Evolutionary conservation across 2,113 vertebrate genomes (phyloP).

Genomic region (Pseudopipra pipra): DNA sequence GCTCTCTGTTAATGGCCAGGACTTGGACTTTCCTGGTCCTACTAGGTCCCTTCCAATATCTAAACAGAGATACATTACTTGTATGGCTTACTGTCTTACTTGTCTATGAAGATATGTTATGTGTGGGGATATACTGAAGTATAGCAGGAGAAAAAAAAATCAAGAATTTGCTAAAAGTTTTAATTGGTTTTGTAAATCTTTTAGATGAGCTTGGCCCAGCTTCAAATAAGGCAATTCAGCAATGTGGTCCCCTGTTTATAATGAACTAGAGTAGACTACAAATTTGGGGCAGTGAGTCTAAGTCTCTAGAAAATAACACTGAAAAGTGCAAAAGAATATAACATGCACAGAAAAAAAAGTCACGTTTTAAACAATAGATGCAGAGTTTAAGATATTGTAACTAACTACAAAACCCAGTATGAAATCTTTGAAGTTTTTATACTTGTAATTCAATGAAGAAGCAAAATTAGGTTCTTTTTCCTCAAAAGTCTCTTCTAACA

Average conservation of each 20-base stretch:
- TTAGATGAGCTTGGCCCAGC: neutral
- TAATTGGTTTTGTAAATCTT: slow-evolving; percentile 32
- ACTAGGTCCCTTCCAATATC: neutral
- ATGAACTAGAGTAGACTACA: neutral
- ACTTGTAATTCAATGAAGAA: slow-evolving; percentile 55
- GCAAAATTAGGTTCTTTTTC: slow-evolving; percentile 12
- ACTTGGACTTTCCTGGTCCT: neutral
- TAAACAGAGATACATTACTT: neutral
- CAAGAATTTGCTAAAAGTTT: neutral
- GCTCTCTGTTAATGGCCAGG: neutral
- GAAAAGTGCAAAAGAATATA: neutral
- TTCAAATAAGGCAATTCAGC: neutral
- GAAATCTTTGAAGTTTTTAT: slow-evolving; percentile 43
- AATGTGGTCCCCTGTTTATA: neutral
- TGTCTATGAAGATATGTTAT: neutral
- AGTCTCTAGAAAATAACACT: neutral
- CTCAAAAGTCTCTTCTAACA: slow-evolving; percentile 26
- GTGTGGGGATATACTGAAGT: neutral
- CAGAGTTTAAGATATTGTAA: neutral
- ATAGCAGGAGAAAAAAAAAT: neutral
- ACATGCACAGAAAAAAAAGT: neutral
- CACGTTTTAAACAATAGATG: neutral
- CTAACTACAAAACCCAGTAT: neutral
- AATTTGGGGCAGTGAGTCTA: neutral
- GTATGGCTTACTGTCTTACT: neutral